Percentiles rank a stretch among this genome's conserved stretches.
Evolutionary conservation across 2,113 vertebrate genomes (phyloP).

Genomic region (Carassius gibelio): DNA sequence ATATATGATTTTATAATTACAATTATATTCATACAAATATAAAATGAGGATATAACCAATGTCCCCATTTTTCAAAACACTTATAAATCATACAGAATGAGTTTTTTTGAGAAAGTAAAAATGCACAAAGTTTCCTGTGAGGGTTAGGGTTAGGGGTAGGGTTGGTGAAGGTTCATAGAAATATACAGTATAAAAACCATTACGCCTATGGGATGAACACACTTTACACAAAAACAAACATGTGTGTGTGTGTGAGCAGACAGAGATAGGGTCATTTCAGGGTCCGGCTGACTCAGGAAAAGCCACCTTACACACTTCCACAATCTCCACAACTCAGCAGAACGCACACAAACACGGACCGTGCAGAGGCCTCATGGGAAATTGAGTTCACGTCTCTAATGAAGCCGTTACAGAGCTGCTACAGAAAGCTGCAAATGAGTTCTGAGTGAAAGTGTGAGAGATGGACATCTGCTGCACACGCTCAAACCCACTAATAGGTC

Average conservation of each 20-base stretch:
- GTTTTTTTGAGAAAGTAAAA: no score
- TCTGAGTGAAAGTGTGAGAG: neutral
- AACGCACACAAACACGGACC: neutral
- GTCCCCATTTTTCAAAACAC: no score
- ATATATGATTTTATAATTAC: no score
- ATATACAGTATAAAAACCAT: no score
- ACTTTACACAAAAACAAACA: no score
- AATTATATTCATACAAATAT: no score
- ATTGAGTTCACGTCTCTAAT: neutral
- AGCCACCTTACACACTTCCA: neutral
- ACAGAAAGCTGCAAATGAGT: neutral
- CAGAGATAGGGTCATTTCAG: neutral
- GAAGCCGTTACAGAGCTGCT: constrained; percentile 3
- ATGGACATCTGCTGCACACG: neutral
- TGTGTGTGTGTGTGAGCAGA: neutral
- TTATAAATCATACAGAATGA: no score
- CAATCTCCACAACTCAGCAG: constrained; percentile 21
- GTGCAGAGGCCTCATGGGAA: constrained; percentile 27
- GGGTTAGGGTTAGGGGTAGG: no score
- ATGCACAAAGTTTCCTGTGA: no score
- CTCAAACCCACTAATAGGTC: neutral
- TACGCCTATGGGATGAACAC: no score
- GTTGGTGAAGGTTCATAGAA: no score
- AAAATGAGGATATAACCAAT: no score
- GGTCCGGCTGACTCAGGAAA: constrained; percentile 22